These are phyloP conservation scores for Ectemnius continuus DNA, from an alignment of 2,888 invertebrate species.

Conservation along the genomic window DNA sequence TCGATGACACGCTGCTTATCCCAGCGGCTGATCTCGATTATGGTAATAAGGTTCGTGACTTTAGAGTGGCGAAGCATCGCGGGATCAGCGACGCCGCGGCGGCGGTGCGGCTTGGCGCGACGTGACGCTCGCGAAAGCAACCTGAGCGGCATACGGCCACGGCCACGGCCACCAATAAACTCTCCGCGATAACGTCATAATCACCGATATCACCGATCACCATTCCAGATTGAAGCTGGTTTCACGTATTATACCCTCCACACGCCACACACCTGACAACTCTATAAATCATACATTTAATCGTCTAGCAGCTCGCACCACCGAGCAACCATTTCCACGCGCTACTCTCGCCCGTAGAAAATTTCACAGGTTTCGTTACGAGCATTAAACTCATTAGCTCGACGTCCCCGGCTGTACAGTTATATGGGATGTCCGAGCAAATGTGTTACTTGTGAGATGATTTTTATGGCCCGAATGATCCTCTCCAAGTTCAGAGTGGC, in stretches of 20 bases:
- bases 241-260: background rate
- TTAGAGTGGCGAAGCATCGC: constrained; percentile 38
- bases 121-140: too few relatives aligned
- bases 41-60: constrained; percentile 52
- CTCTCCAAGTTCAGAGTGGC: too few relatives aligned
- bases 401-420: too few relatives aligned
- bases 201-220: constrained; percentile 45
- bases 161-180: constrained; percentile 30
- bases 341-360: background rate
- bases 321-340: background rate
- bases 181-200: constrained; percentile 38
- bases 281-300: background rate
- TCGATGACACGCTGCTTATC: constrained; percentile 52
- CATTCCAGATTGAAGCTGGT: background rate
- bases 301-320: background rate
- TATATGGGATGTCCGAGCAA: too few relatives aligned
- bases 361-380: constrained; percentile 6
- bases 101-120: too few relatives aligned
- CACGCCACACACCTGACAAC: background rate
- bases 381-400: background rate
- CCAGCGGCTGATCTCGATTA: constrained; percentile 52
- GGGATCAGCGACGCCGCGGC: constrained; percentile 13
- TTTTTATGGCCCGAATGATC: too few relatives aligned
- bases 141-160: constrained; percentile 3
- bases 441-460: too few relatives aligned